Base-by-base conservation (phyloP, 2,888 invertebrate species). In the Euzophera pinguis region DNA sequence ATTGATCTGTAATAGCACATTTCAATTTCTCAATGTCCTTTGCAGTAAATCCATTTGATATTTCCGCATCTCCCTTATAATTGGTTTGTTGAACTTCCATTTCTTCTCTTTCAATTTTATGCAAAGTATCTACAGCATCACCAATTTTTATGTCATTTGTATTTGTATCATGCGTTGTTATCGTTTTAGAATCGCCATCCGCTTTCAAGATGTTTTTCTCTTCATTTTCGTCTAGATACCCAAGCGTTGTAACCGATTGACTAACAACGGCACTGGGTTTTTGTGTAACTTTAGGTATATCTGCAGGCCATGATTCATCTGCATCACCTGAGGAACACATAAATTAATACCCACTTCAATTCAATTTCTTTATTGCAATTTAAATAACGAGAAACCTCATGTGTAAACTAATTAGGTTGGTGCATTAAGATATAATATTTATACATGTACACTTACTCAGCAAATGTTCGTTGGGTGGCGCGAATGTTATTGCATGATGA, bases 291-390 rank as follows among this genome's bases (percentile, higher is more conserved):
- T 59, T 52, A 7, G 57, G 27, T 16, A 75, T 59, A 51, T 80
- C 67, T 47, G 58, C 59, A 10, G 88, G 88, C 89, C 89, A 89
- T 29, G 64, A 52, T 65, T 89, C 89, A 58, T 89, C 85, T 37
- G 73, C 83, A 41, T 73, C 60, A 66, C 75, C 88, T 87, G 52
- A 53, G 54, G 56, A 52, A 51, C 49, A 45, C 48, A 52, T 17
- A 16, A 41, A 17, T 7, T 1, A 27, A 38, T 7, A 13, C 7
- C 29, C 4, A 29, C 29, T 29, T 29, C 7, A 29, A 29, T 6
- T 29, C 29, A 6, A 29, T 29, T 29, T 7, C 4, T 29, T 29
- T 4, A 6, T 4, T 29, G 7, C 7, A 29, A 22, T 22, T 22
- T 3, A 22, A 22, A 22, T 22, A 22, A 22, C 22, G 3, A 22